Evolutionary conservation across 2,888 invertebrate genomes (phyloP), one percentile per base, ranked within the genome.

Genomic region (Melanophora roralis): DNA sequence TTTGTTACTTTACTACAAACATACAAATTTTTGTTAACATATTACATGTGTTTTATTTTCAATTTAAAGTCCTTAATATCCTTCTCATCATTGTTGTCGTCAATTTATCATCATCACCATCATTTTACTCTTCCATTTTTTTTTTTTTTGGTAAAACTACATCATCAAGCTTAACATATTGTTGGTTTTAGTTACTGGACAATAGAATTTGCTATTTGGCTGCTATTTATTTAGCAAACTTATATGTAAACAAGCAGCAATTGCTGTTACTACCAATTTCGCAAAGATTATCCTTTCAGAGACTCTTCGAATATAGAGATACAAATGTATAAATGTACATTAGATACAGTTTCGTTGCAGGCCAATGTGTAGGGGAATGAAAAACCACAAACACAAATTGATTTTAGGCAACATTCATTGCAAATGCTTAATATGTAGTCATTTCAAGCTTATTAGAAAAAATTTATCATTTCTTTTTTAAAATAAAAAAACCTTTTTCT

Each of bases 371-470:
- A 12, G 67, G n/a, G 27, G 36, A n/a, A 49, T 14, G 49, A 14
- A 23, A 72, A 67, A 72, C 72, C 77, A 72, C 71, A 78, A 67
- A 53, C 59, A 55, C 6, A 73, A 73, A 73, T 68, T 73, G 68
- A 73, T 73, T 73, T 34, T 19, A 8, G 53, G 45, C 32, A 60
- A 11, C 23, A 32, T n/a, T n/a, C 34, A 23, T 55, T 38, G 57
- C 34, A 3, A 6, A 27, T 73, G 40, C 21, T 43, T 16, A 62
- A 62, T 43, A 43, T 57, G 59, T 51, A 60, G 49, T 47, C 12
- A 40, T 71, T 65, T 51, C n/a, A 59, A 71, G 21, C 64, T 64
- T 40, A 59, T 69, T 62, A 45, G 16, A 53, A 27, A 62, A 55
- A 72, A 72, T 72, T 55, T 72, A 62, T 72, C 62, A 62, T 62